phyloP scores from a whole-genome alignment of 2,113 vertebrate genomes.

The Apteryx mantelli region DNA sequence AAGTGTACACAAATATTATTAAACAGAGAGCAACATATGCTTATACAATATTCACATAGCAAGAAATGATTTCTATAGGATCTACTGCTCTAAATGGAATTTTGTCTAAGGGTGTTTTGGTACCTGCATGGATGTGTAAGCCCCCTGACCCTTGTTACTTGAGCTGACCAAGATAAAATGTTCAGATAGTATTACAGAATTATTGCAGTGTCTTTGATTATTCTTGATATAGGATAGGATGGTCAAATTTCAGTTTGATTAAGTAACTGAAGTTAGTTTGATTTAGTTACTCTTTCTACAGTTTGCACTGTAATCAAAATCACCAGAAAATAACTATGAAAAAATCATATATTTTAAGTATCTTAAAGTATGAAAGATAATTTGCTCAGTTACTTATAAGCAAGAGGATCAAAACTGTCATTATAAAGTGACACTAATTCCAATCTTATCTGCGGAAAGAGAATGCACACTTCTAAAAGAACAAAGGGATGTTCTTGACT shows the following conservation, averaged over 20 bases:
- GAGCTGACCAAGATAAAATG: background rate
- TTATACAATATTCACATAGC: accelerated
- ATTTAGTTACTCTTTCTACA: background rate
- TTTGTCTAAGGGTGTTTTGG: background rate
- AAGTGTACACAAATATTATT: background rate
- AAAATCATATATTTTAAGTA: background rate
- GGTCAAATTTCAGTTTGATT: background rate
- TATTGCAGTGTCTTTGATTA: background rate
- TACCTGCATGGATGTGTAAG: background rate
- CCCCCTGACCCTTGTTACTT: background rate
- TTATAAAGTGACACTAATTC: slow-evolving; percentile 11
- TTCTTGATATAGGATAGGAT: background rate
- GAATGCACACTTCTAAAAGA: slow-evolving; percentile 24
- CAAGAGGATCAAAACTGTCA: background rate
- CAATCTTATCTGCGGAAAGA: background rate
- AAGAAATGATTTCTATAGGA: background rate
- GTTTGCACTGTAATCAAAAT: background rate
- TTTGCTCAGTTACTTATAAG: background rate
- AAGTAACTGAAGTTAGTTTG: background rate
- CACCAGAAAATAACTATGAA: background rate
- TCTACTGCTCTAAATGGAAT: background rate
- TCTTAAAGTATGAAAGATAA: background rate
- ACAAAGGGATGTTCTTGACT: slow-evolving; percentile 33
- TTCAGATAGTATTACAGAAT: background rate
- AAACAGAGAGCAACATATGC: background rate